phyloP scores from a whole-genome alignment of 2,113 vertebrate species.

The Atractosteus spatula region DNA sequence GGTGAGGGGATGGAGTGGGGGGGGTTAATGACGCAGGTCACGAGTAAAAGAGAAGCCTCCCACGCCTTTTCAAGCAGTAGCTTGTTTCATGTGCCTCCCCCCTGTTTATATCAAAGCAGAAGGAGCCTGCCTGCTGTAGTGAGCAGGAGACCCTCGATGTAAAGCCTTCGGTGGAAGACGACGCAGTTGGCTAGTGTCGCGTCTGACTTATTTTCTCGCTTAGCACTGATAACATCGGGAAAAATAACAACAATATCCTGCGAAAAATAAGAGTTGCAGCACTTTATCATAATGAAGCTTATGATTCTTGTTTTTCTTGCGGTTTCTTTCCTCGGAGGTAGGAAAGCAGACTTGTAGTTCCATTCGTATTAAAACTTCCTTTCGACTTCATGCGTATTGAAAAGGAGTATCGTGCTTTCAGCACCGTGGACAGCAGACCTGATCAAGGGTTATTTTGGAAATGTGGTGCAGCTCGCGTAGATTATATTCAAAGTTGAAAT shows the following conservation, averaged over 20 bases:
- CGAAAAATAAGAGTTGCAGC: not conserved
- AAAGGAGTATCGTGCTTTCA: constrained; percentile 40
- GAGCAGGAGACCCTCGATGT: not conserved
- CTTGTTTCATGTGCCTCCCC: not conserved
- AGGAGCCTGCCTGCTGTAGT: not conserved
- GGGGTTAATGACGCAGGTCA: constrained; percentile 18
- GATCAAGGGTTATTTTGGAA: too few relatives aligned
- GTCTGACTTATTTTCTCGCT: not conserved
- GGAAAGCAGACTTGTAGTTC: constrained; percentile 12
- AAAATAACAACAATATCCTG: not conserved
- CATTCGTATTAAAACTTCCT: not conserved
- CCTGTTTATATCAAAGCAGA: constrained; percentile 14
- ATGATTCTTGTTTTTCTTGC: constrained; percentile 30
- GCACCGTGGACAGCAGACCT: constrained; percentile 60
- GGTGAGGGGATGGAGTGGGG: too few relatives aligned
- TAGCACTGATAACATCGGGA: not conserved
- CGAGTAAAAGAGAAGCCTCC: constrained; percentile 8
- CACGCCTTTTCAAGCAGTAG: constrained; percentile 1
- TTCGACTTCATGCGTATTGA: not conserved
- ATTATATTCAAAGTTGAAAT: not conserved
- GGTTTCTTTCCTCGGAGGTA: constrained; percentile 48
- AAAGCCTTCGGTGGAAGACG: not conserved
- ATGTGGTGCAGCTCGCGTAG: too few relatives aligned
- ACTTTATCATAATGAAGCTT: constrained; percentile 48
- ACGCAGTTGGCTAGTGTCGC: not conserved